A percentile compares a stretch with the other conserved stretches of the same genome.
phyloP scores from a whole-genome alignment of 2,113 vertebrate species.

The Excalfactoria chinensis region DNA sequence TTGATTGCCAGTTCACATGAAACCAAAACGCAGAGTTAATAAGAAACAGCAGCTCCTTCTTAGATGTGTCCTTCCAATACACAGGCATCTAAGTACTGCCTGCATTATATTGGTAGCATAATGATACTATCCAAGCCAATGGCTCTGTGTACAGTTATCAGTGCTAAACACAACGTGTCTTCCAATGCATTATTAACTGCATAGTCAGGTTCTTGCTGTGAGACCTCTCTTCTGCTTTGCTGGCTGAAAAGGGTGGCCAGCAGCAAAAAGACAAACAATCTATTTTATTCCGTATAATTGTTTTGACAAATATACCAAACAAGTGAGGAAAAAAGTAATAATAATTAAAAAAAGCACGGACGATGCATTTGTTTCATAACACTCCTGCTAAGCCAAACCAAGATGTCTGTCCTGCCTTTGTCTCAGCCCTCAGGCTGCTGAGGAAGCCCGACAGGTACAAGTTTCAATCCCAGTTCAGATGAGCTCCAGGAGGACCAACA shows the following conservation, averaged over 20 bases:
- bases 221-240: background rate
- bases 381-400: background rate
- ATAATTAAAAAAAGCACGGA: background rate
- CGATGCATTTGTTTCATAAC: background rate
- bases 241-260: background rate
- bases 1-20: slow-evolving; percentile 37
- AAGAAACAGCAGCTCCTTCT: background rate
- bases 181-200: background rate
- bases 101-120: background rate
- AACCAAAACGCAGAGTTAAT: background rate
- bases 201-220: background rate
- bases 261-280: accelerated
- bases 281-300: background rate
- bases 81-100: background rate
- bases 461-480: background rate
- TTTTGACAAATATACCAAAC: background rate
- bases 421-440: background rate
- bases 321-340: background rate
- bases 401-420: background rate
- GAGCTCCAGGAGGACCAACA: background rate
- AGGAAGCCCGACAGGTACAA: background rate
- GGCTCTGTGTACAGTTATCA: background rate
- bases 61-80: background rate
- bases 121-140: background rate
- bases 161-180: background rate